Base-by-base conservation (phyloP, 2,888 invertebrate species). In the Meteorus cinctellus region DNA sequence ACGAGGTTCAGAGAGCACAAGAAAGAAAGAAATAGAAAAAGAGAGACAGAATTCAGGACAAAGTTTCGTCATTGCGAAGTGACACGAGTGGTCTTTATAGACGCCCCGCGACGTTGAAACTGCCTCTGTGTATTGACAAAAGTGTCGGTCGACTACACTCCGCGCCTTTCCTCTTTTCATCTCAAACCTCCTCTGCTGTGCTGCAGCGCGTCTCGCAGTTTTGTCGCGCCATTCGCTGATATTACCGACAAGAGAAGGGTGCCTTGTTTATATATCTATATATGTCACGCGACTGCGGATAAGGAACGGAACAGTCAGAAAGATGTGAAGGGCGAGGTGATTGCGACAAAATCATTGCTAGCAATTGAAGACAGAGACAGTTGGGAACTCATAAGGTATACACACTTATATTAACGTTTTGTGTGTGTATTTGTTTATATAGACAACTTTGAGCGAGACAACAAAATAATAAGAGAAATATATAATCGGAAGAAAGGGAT, bases 81-180 rank as follows among this genome's bases (percentile, higher is more conserved):
- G 91, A 91, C 91, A 91, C 91, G 91, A 91, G 91, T 91, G 91
- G 90, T 91, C 91, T 91, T 91, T 91, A 91, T 91, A 90, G 91
- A 85, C 83, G 78, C 78, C 83, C 82, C 84, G 81, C 85, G 78
- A 78, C 81, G 79, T 78, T 84, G 84, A 80, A 81, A 79, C 78
- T 79, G 75, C 78, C 79, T 81, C 78, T 79, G 81, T 89, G 90
- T 91, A 91, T 91, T 91, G 91, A 91, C 90, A 91, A 91, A 91
- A 91, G 90, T 90, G 90, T 90, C 90, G 90, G 86, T 86, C 86
- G 87, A 83, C 81, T 79, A 87, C 72, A 71, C 75, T 68, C 63
- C 45, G 31, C 70, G 72, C 55, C 65, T 67, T 69, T 69, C 66
- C 75, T 85, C 86, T 83, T 87, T 63, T 4, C 63, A 65, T 76